Percentiles rank a stretch among this genome's conserved stretches.
Conservation (phyloP, 2,113 vertebrate genomes). For the Passer montanus region DNA sequence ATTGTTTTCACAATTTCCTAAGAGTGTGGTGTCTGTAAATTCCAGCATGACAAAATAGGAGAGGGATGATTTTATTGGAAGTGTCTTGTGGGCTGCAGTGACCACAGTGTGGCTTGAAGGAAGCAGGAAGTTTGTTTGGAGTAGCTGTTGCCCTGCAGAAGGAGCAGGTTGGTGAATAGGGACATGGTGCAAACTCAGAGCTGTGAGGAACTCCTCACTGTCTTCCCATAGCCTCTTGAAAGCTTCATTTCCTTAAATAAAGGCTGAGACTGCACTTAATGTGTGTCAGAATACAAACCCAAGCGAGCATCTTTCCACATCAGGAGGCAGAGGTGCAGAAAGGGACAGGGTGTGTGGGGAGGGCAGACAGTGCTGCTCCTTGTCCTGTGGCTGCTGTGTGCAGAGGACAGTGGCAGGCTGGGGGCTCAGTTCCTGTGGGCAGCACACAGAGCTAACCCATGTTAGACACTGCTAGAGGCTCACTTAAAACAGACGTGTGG, state of each 20-base stretch:
- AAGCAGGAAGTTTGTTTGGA: not conserved
- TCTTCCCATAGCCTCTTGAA: not conserved
- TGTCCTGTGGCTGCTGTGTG: not conserved
- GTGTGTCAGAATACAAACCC: not conserved
- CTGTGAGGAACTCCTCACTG: not conserved
- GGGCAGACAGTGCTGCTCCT: not conserved
- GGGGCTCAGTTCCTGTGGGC: not conserved
- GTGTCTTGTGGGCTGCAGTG: not conserved
- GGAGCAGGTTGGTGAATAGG: not conserved
- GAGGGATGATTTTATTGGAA: not conserved
- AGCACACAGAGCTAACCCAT: not conserved
- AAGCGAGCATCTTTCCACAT: not conserved
- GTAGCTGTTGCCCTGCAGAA: not conserved
- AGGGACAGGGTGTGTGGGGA: not conserved
- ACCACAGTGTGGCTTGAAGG: not conserved
- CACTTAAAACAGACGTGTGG: not conserved
- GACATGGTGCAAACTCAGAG: not conserved
- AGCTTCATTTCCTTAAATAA: not conserved
- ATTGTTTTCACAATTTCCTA: not conserved
- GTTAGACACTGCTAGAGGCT: not conserved
- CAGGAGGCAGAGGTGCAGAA: not conserved
- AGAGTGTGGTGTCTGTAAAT: not conserved
- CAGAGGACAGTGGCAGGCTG: not conserved
- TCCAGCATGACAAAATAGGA: not conserved
- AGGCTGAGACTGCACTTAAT: not conserved